These are phyloP conservation scores for Gallinago undulata DNA, from an alignment of 2,113 vertebrate genomes.

Conservation along the genomic window DNA sequence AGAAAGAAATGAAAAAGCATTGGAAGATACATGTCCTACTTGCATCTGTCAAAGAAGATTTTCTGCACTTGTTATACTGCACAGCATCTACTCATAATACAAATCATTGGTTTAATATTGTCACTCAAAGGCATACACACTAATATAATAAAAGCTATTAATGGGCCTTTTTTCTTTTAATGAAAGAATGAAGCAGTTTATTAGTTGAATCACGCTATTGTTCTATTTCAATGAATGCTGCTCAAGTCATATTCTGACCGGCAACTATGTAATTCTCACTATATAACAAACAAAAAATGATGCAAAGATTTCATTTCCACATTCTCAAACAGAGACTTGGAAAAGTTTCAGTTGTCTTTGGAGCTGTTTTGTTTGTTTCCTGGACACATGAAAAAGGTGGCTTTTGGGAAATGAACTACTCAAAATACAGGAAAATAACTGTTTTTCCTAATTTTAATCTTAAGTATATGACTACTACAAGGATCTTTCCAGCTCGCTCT, in stretches of 20 bases:
- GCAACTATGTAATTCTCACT: background rate
- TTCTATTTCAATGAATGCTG: background rate
- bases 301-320: background rate
- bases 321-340: background rate
- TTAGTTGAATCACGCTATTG: background rate
- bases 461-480: background rate
- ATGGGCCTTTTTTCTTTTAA: background rate
- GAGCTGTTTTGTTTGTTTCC: background rate
- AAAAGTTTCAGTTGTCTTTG: background rate
- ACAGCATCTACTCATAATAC: constrained; percentile 42
- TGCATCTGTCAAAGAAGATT: constrained; percentile 26
- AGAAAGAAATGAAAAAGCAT: constrained; percentile 39
- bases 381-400: background rate
- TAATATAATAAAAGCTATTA: constrained; percentile 1
- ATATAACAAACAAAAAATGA: background rate
- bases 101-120: constrained; percentile 48
- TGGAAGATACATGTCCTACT: background rate
- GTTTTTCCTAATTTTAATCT: background rate
- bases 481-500: background rate
- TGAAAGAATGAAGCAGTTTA: background rate
- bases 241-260: background rate
- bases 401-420: background rate
- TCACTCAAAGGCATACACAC: constrained; percentile 45
- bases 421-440: background rate
- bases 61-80: constrained; percentile 35